Evolutionary conservation across 2,113 vertebrate species (phyloP).

Genomic region (Penelope pileata): DNA sequence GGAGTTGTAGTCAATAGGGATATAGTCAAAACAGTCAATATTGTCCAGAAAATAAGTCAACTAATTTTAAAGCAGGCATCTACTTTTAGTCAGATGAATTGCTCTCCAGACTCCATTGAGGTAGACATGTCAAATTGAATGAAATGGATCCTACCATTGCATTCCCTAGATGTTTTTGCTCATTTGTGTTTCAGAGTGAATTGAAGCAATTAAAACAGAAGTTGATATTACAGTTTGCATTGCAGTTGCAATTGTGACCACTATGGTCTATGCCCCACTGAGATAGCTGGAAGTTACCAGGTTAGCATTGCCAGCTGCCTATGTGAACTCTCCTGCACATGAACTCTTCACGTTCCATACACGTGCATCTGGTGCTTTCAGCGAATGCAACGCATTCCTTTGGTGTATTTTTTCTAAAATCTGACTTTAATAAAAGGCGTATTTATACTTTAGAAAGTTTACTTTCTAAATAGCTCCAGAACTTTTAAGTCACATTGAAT

Average conservation of each 20-base stretch:
- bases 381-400: neutral
- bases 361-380: neutral
- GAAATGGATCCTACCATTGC: conserved; percentile 8
- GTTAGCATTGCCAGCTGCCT: neutral
- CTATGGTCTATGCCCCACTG: neutral
- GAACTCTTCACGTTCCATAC: neutral
- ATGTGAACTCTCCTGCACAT: neutral
- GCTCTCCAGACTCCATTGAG: conserved; percentile 6
- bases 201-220: neutral
- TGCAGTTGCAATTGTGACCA: neutral
- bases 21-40: conserved; percentile 47
- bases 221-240: neutral
- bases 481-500: neutral
- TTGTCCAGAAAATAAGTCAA: conserved; percentile 48
- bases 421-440: neutral
- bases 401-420: neutral
- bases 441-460: conserved; percentile 17
- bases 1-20: conserved; percentile 27
- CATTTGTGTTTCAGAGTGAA: neutral
- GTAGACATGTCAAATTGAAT: neutral
- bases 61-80: conserved; percentile 25
- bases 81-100: conserved; percentile 38
- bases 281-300: neutral
- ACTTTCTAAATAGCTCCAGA: conserved; percentile 1
- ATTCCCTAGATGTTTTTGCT: conserved; percentile 10